Conservation (phyloP, 1,140 invertebrate genomes). For the Orchesella cincta region DNA sequence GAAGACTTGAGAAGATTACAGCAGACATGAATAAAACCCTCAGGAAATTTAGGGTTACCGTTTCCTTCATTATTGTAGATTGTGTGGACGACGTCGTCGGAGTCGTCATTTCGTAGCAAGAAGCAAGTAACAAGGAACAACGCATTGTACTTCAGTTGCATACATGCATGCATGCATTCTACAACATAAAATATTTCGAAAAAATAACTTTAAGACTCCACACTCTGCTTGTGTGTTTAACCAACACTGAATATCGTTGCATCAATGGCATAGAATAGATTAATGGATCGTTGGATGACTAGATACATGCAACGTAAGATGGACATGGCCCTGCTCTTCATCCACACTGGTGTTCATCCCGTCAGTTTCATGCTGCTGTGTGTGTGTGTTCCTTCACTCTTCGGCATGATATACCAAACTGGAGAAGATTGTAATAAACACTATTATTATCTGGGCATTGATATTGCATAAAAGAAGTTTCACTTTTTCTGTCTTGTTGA, state of each 20-base stretch:
- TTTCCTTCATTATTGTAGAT: conserved; percentile 19
- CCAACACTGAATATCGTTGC: not conserved
- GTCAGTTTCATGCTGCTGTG: not conserved
- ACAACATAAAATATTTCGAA: too few relatives aligned
- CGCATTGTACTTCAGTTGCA: too few relatives aligned
- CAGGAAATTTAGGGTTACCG: conserved; percentile 28
- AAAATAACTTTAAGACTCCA: conserved; percentile 9
- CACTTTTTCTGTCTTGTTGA: not conserved
- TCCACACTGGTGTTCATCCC: not conserved
- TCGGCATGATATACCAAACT: not conserved
- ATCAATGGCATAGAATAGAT: conserved; percentile 22
- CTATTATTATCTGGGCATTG: conserved; percentile 24
- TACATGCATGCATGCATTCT: too few relatives aligned
- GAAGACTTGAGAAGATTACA: conserved; percentile 28
- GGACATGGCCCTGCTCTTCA: not conserved
- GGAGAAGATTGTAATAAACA: not conserved
- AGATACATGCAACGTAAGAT: not conserved
- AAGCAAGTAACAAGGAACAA: too few relatives aligned
- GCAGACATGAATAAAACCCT: conserved; percentile 26
- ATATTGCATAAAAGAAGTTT: conserved; percentile 26
- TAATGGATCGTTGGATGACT: not conserved
- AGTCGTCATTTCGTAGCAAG: not conserved
- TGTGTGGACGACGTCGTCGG: not conserved
- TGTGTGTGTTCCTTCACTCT: conserved; percentile 17
- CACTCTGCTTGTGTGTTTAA: not conserved